Evolutionary conservation across 2,113 vertebrate genomes (phyloP), one percentile per base, ranked within the genome.

Genomic region (Lycaon pictus): DNA sequence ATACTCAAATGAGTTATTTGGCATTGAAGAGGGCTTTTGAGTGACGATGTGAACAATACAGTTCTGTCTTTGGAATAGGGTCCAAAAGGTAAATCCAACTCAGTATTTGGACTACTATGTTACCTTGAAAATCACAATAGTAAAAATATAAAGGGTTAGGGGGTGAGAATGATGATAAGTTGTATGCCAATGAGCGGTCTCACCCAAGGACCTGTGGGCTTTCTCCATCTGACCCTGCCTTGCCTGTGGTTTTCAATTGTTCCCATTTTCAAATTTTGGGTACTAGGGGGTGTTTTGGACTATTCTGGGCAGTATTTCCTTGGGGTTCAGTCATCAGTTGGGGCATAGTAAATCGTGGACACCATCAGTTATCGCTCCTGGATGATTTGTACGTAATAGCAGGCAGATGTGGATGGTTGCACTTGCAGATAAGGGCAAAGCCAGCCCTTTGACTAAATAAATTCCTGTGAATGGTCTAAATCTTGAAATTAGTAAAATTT

Each of bases 1-100:
- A 15, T 81, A 32, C 48, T 87, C 23, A 94, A 32, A 72, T 23
- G 13, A 48, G 37, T 93, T 71, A 58, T 63, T 97, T 87, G 37
- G 6, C 27, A 29, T n/a, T 88, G 10, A 5, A 23, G 25, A 62
- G 7, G 3, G 16, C 16, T 72, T 89, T 63, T 37, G 20, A 69
- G 16, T 69, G 17, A 80, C 60, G 8, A 51, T 32, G 72, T 23
- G 58, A 84, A 82, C 35, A 74, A 58, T 74, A 67, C 0, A 90
- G 11, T 53, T 53, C 20, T 95, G 1, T 72, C 3, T 93, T 56
- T 69, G 25, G 27, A 86, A 16, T 25, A 32, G 7, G 13, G 25
- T 84, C 12, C 22, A 27, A 58, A 84, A 71, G 2, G 15, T 56
- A 92, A 90, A 60, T 53, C 16, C 22, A 53, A 29, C 10, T 92